Conservation (phyloP, 2,113 vertebrate species). For the Nothobranchius kuhntae region DNA sequence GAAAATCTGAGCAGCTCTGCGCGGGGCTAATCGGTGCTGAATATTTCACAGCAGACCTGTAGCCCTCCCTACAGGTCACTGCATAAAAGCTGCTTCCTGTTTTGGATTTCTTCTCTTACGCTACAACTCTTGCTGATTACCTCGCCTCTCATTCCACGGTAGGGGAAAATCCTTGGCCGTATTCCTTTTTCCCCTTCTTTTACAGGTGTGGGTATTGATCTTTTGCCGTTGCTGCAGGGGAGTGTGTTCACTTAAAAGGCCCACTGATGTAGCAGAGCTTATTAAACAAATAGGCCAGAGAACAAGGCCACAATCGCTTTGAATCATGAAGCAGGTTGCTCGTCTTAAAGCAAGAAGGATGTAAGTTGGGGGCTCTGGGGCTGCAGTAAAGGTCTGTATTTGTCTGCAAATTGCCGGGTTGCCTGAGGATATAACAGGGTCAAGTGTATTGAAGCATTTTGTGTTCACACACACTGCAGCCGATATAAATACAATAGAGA, state of each 20-base stretch:
- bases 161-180: constrained; percentile 52
- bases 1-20: constrained; percentile 27
- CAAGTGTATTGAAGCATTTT: constrained; percentile 27
- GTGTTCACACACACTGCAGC: constrained; percentile 23
- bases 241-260: constrained; percentile 68
- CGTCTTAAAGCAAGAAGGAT: constrained; percentile 46
- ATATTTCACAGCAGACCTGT: constrained; percentile 53
- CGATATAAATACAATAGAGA: constrained; percentile 32
- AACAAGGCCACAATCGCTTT: constrained; percentile 68
- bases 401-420: constrained; percentile 52
- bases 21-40: constrained; percentile 29
- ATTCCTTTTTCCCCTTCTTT: constrained; percentile 14
- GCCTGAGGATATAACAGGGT: constrained; percentile 55
- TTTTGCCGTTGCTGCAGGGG: constrained; percentile 65
- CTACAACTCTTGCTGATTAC: constrained; percentile 32
- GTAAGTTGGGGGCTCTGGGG: constrained; percentile 26
- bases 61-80: constrained; percentile 42
- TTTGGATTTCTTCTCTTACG: constrained; percentile 30
- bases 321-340: constrained; percentile 61
- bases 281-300: constrained; percentile 74
- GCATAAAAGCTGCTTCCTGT: constrained; percentile 60
- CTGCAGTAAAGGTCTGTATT: constrained; percentile 40
- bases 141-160: constrained; percentile 19
- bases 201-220: constrained; percentile 73
- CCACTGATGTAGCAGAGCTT: constrained; percentile 64